Conservation (phyloP, 2,797 vertebrate genomes). For the Falco novaeseelandiae region DNA sequence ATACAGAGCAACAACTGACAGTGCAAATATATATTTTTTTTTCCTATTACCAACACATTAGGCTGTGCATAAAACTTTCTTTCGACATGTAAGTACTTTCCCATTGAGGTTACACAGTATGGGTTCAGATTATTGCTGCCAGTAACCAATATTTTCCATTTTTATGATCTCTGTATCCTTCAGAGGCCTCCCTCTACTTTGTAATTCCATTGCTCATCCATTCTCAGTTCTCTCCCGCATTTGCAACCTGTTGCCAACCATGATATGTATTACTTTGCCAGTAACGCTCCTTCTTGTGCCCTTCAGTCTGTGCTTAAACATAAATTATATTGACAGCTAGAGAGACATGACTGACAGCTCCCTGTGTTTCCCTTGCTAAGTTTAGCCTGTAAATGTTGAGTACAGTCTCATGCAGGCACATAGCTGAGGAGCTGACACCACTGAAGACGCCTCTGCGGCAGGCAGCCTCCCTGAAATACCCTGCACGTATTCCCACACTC, state of each 20-base stretch:
- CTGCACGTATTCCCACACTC: background rate
- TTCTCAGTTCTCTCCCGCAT: background rate
- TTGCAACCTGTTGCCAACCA: background rate
- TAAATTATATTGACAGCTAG: background rate
- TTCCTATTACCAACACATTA: background rate
- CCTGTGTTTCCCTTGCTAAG: background rate
- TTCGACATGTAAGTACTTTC: background rate
- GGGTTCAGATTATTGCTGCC: background rate
- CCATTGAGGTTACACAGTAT: background rate
- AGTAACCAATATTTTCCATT: background rate
- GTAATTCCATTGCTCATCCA: background rate
- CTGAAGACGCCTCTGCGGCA: background rate
- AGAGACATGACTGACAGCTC: background rate
- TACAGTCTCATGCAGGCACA: background rate
- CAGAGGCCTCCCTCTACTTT: background rate
- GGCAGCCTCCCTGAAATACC: background rate
- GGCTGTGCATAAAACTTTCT: background rate
- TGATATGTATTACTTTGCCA: slow-evolving; percentile 23
- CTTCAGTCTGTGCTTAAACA: background rate
- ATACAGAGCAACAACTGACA: background rate
- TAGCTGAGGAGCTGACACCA: background rate
- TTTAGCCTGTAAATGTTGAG: background rate
- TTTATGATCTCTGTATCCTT: background rate
- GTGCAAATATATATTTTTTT: background rate
- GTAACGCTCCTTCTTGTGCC: background rate